These are phyloP conservation scores for Eupsilia transversa DNA, from an alignment of 2,888 invertebrate species.

Conservation along the genomic window DNA sequence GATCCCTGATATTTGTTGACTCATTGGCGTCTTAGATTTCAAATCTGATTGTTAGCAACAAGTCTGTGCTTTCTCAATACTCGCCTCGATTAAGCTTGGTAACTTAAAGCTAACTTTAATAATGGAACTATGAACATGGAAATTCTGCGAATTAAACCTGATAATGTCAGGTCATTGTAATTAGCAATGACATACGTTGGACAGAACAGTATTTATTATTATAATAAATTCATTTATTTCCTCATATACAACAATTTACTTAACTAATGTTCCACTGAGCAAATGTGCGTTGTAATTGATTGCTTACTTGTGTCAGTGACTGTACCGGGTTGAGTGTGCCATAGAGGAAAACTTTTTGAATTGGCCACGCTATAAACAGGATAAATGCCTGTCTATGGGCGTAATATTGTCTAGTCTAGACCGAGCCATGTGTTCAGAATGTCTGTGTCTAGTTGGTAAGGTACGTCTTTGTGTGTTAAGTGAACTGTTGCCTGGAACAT, in stretches of 20 bases:
- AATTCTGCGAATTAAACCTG: constrained; percentile 23
- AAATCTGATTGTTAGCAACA: constrained; percentile 54
- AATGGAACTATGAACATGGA: constrained; percentile 25
- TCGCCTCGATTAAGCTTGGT: constrained; percentile 19
- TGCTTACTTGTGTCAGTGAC: constrained; percentile 24
- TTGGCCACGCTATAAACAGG: constrained; percentile 48
- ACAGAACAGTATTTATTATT: constrained; percentile 20
- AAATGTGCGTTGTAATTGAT: constrained; percentile 29
- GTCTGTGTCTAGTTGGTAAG: constrained; percentile 24
- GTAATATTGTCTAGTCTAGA: constrained; percentile 53
- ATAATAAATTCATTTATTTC: constrained; percentile 45
- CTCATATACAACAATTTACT: constrained; percentile 41
- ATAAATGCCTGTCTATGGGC: constrained; percentile 50
- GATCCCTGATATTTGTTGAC: constrained; percentile 62
- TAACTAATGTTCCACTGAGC: constrained; percentile 17
- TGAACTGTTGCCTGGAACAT: constrained; percentile 21
- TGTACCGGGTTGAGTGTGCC: constrained; percentile 40
- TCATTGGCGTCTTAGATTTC: constrained; percentile 60
- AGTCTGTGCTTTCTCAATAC: constrained; percentile 57
- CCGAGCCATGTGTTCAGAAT: constrained; percentile 41
- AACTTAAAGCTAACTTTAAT: constrained; percentile 38
- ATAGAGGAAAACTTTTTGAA: constrained; percentile 50
- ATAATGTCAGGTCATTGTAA: constrained; percentile 37
- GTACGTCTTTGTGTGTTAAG: constrained; percentile 47
- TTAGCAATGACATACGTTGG: constrained; percentile 50